Percentiles rank a stretch among this genome's conserved stretches.
Evolutionary conservation across 2,888 invertebrate genomes (phyloP).

Genomic region (Pristionchus arcanus): DNA sequence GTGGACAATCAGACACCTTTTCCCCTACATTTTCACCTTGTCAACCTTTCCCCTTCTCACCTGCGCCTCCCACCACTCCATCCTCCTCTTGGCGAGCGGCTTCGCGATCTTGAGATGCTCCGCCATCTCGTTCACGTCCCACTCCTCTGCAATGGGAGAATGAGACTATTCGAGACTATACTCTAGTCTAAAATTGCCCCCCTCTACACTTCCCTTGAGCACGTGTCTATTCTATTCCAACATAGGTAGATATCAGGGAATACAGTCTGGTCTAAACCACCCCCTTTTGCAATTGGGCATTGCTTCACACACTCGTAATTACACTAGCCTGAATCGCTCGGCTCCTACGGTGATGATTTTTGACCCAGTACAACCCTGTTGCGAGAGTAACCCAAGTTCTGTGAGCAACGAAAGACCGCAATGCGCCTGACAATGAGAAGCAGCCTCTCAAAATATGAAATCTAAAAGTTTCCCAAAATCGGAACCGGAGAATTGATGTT

Average conservation of each 20-base stretch:
- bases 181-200: too few species aligned
- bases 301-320: background rate
- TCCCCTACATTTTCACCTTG: too few species aligned
- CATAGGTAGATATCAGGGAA: too few species aligned
- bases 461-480: background rate
- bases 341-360: background rate
- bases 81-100: constrained; percentile 61
- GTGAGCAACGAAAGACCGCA: background rate
- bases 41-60: constrained; percentile 49
- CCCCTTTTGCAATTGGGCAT: too few species aligned
- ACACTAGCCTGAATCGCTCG: background rate
- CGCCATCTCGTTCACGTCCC: constrained; percentile 67
- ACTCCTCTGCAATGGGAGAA: constrained; percentile 67
- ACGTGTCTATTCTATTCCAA: too few species aligned
- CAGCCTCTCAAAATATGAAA: background rate
- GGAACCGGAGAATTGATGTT: background rate
- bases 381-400: background rate
- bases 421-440: background rate
- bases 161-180: background rate
- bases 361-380: background rate
- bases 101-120: constrained; percentile 61
- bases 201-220: too few species aligned
- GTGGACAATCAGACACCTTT: too few species aligned
- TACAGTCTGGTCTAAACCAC: too few species aligned
- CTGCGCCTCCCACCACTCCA: constrained; percentile 70